These are phyloP conservation scores for Eulimnadia texana DNA, from an alignment of 1,140 invertebrate genomes.

Conservation along the genomic window DNA sequence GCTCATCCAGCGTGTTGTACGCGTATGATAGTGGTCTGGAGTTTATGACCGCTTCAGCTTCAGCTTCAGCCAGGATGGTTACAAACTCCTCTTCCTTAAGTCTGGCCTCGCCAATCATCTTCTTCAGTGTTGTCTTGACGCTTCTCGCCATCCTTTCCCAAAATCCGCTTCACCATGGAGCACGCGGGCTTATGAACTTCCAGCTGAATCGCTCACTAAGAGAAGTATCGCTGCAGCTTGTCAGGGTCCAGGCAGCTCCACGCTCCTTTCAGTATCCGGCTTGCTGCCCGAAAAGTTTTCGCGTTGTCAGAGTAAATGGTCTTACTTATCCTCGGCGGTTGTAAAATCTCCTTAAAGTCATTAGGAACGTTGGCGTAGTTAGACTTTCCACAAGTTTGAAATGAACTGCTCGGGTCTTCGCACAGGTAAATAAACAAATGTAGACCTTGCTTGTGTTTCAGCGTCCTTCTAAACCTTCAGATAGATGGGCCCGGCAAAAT, in stretches of 20 bases:
- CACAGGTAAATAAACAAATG: conserved; percentile 22
- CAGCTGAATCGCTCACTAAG: not conserved
- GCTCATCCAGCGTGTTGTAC: conserved; percentile 17
- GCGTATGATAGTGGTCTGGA: conserved; percentile 11
- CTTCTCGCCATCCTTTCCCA: conserved; percentile 16
- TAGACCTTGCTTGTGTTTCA: conserved; percentile 16
- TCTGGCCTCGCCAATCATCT: conserved; percentile 8
- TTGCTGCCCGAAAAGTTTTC: conserved; percentile 27
- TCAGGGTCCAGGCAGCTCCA: not conserved
- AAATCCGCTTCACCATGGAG: conserved; percentile 17
- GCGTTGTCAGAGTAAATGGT: conserved; percentile 27
- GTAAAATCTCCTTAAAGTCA: conserved; percentile 21
- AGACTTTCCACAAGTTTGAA: conserved; percentile 19
- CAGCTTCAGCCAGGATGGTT: conserved; percentile 23
- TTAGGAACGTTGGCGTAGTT: conserved; percentile 17
- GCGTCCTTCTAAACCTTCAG: conserved; percentile 19
- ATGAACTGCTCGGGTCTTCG: conserved; percentile 20
- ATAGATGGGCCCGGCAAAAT: conserved; percentile 30
- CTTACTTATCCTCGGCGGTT: conserved; percentile 19
- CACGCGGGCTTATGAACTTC: not conserved
- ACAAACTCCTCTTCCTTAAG: conserved; percentile 20
- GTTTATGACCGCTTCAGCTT: conserved; percentile 20
- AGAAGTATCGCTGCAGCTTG: not conserved
- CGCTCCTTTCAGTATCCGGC: not conserved
- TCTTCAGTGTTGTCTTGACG: conserved; percentile 16